Percentiles rank a stretch among this genome's conserved stretches.
Conservation (phyloP, 2,888 invertebrate genomes). For the Thereva unica region DNA sequence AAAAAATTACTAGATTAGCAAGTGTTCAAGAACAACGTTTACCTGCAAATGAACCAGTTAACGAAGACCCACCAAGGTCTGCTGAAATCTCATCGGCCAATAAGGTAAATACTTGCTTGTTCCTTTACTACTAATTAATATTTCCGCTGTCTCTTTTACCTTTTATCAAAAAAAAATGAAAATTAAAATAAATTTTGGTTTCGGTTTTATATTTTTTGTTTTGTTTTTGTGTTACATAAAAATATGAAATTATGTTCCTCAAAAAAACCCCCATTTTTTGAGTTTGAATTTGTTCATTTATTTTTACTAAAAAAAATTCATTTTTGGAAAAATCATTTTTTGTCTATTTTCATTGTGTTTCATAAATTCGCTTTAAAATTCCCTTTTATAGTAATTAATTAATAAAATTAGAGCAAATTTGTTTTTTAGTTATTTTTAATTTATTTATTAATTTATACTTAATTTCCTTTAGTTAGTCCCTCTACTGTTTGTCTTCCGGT, state of each 20-base stretch:
- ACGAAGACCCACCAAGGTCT: slow-evolving; percentile 59
- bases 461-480: too few relatives aligned
- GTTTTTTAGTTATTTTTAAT: too few relatives aligned
- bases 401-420: too few relatives aligned
- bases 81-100: slow-evolving; percentile 65
- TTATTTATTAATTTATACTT: too few relatives aligned
- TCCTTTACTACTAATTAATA: slow-evolving; percentile 24
- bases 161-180: slow-evolving; percentile 14
- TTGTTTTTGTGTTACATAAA: too few relatives aligned
- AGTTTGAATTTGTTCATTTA: slow-evolving; percentile 24
- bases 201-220: slow-evolving; percentile 14
- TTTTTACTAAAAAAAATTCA: background rate
- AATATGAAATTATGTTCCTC: background rate
- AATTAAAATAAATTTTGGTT: background rate
- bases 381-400: too few relatives aligned
- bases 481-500: too few relatives aligned
- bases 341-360: slow-evolving; percentile 12
- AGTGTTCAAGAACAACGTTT: slow-evolving; percentile 95
- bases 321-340: slow-evolving; percentile 15
- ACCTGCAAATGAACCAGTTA: slow-evolving; percentile 63
- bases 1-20: slow-evolving; percentile 71
- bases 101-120: slow-evolving; percentile 66
- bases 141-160: slow-evolving; percentile 16
- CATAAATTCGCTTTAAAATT: background rate
- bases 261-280: slow-evolving; percentile 16